Evolutionary conservation across 2,113 vertebrate species (phyloP).

Genomic region (Xiphophorus hellerii): DNA sequence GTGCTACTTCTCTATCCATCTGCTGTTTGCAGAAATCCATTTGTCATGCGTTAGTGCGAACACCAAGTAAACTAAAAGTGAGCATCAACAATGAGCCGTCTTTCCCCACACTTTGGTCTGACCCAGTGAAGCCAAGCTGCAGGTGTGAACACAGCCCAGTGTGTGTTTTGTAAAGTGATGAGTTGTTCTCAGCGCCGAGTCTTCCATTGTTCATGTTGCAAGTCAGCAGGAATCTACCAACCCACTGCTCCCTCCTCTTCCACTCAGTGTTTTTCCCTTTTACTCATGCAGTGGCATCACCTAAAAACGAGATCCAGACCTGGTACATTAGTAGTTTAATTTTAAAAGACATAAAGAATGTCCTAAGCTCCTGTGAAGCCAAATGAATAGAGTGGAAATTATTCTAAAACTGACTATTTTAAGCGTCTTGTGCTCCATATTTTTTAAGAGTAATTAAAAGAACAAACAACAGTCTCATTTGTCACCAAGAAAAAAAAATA

Average conservation of each 20-base stretch:
- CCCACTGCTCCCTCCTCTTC: constrained; percentile 3
- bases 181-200: constrained; percentile 33
- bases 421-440: not conserved
- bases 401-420: not conserved
- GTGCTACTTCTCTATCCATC: not conserved
- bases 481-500: constrained; percentile 64
- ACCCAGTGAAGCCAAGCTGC: constrained; percentile 16
- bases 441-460: not conserved
- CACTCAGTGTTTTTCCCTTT: constrained; percentile 4
- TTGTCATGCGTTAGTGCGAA: constrained; percentile 18
- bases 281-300: not conserved
- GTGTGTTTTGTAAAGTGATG: constrained; percentile 27
- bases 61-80: constrained; percentile 20
- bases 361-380: not conserved
- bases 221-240: constrained; percentile 55
- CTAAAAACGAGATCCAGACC: not conserved
- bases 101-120: not conserved
- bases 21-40: constrained; percentile 23
- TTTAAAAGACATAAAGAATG: not conserved
- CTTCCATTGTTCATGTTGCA: constrained; percentile 70
- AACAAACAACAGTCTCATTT: constrained; percentile 67
- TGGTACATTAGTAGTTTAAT: not conserved
- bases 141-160: constrained; percentile 22
- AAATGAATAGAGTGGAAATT: not conserved
- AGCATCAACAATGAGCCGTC: constrained; percentile 25